phyloP scores from a whole-genome alignment of 1,140 invertebrate species.

The Bombus superbus region DNA sequence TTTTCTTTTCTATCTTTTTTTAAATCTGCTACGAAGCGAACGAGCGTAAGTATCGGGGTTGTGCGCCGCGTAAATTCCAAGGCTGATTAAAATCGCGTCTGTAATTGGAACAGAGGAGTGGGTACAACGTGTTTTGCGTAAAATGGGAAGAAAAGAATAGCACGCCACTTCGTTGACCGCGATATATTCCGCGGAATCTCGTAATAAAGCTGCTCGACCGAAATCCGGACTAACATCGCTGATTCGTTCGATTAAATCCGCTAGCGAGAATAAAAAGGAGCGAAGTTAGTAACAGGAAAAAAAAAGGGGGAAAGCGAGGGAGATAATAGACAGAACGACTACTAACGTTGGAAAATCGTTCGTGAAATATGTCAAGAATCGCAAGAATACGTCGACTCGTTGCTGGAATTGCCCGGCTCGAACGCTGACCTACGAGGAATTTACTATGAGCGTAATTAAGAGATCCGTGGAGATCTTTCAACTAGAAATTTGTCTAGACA shows the following conservation, averaged over 20 bases:
- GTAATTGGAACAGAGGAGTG: conserved; percentile 17
- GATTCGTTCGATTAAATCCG: conserved; percentile 50
- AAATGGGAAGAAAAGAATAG: conserved; percentile 5
- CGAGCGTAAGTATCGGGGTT: neutral
- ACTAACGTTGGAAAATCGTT: conserved; percentile 2
- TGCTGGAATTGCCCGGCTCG: neutral
- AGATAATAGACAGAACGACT: neutral
- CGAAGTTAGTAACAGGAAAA: neutral
- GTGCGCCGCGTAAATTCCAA: conserved; percentile 5
- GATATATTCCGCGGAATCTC: conserved; percentile 45
- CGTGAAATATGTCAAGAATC: conserved; percentile 36
- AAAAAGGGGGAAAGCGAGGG: neutral
- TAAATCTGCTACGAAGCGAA: neutral
- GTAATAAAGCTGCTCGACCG: conserved; percentile 40
- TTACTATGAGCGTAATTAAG: neutral
- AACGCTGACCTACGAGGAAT: neutral
- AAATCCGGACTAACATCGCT: conserved; percentile 45
- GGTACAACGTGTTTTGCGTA: neutral
- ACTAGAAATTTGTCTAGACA: neutral
- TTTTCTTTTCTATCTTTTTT: too few relatives aligned
- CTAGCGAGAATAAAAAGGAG: neutral
- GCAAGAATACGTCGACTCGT: conserved; percentile 11
- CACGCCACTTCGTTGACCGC: conserved; percentile 26
- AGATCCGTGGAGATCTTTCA: neutral
- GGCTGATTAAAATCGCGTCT: conserved; percentile 17